Evolutionary conservation across 2,888 invertebrate species (phyloP), one percentile per base, ranked within the genome.

Genomic region (Apodemia hepburni): DNA sequence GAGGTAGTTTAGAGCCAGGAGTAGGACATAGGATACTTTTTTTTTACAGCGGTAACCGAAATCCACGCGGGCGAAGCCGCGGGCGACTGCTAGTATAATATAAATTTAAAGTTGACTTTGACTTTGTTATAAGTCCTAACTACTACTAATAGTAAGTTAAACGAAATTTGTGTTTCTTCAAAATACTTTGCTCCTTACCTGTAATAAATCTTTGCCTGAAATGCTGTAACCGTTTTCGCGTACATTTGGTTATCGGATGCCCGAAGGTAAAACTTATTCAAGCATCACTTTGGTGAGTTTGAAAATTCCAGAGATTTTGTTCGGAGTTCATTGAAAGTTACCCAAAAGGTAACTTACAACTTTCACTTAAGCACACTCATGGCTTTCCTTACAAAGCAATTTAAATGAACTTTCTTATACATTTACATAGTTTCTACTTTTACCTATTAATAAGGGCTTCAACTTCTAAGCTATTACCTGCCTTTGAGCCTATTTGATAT

Each of bases 371-470:
- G 58, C 57, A 62, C 59, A 68, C 63, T 66, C 60, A 65, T 65
- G 65, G 64, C 65, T 66, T 67, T 61, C 57, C 63, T 63, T 57
- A 61, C 60, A 47, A 65, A 64, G 62, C 45, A 64, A 54, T 64
- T 64, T 64, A 65, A 72, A 70, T 67, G 64, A 61, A 59, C 66
- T 69, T 71, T 71, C 71, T 69, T 69, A 17, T 47, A 60, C 22
- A 62, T 62, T 62, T 62, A 62, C 62, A 59, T 59, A 62, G 62
- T 62, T 62, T 62, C 58, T 58, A 62, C 62, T 62, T 47, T 57
- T 27, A 57, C 54, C 54, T 57, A 57, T 57, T 57, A 57, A 57
- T 57, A 57, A 57, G 7, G 54, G 54, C n/a, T 29, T 57, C 54
- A 27, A 57, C 27, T 57, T 57, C 54, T 29, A 57, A 57, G 29